Evolutionary conservation across 2,113 vertebrate species (phyloP).

Genomic region (Lophius piscatorius): DNA sequence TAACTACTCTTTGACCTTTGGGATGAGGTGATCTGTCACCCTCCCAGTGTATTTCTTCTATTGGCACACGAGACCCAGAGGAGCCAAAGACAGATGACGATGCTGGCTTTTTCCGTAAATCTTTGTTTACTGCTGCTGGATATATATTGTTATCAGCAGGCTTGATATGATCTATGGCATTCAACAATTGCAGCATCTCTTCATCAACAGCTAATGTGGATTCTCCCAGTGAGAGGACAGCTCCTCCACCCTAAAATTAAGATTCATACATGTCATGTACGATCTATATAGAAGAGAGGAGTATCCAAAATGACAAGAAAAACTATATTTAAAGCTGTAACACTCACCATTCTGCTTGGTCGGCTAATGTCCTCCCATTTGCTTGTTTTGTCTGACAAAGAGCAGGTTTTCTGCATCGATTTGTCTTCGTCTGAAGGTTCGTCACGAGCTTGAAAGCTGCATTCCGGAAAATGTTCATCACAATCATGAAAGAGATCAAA

Average conservation of each 20-base stretch:
- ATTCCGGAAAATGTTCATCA: not conserved
- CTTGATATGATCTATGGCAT: conserved; percentile 38
- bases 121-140: conserved; percentile 1
- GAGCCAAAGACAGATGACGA: conserved; percentile 1
- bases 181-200: conserved; percentile 58
- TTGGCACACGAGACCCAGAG: not conserved
- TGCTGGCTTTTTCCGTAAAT: conserved; percentile 1
- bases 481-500: not conserved
- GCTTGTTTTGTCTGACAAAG: conserved; percentile 20
- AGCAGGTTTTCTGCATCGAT: conserved; percentile 6
- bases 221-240: conserved; percentile 36
- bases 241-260: conserved; percentile 48
- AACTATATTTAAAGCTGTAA: not conserved
- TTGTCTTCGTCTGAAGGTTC: conserved; percentile 41
- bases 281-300: not conserved
- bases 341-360: conserved; percentile 46
- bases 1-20: conserved; percentile 1
- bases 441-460: conserved; percentile 41
- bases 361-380: conserved; percentile 9
- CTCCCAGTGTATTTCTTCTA: conserved; percentile 8
- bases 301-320: not conserved
- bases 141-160: conserved; percentile 2
- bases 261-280: not conserved
- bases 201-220: conserved; percentile 68
- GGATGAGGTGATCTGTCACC: not conserved